Evolutionary conservation across 2,797 vertebrate genomes (phyloP).

Genomic region (Myioborus miniatus): DNA sequence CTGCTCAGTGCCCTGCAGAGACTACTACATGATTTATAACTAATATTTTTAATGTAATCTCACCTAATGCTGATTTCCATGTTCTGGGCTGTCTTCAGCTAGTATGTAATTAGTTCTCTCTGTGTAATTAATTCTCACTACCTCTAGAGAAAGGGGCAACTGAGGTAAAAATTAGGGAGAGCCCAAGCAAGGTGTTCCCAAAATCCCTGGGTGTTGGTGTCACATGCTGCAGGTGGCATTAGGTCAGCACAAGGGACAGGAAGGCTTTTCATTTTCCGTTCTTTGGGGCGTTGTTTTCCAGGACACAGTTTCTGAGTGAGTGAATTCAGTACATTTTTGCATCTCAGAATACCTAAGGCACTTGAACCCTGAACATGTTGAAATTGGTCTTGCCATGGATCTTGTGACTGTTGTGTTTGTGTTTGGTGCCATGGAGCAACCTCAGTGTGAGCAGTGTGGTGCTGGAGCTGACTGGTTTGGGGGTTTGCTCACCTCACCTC

Average conservation of each 20-base stretch:
- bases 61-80: not conserved
- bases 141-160: not conserved
- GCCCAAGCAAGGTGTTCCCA: not conserved
- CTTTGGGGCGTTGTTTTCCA: not conserved
- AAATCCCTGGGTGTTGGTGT: not conserved
- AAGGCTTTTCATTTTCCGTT: not conserved
- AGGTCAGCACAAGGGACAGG: not conserved
- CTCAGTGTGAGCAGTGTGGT: not conserved
- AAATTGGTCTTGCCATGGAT: fast-evolving
- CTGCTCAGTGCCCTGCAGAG: not conserved
- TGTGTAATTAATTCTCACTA: not conserved
- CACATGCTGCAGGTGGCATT: fast-evolving
- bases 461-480: not conserved
- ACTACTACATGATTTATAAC: not conserved
- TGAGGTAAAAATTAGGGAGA: not conserved
- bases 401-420: not conserved
- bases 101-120: not conserved
- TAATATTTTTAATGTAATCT: not conserved
- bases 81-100: not conserved
- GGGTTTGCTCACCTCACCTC: not conserved
- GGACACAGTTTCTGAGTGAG: not conserved
- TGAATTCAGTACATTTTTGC: not conserved
- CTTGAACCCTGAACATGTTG: not conserved
- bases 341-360: not conserved
- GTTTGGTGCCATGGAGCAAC: not conserved